Base-by-base conservation (phyloP, 1,140 invertebrate genomes). In the Ceratoteleas bidentatus region DNA sequence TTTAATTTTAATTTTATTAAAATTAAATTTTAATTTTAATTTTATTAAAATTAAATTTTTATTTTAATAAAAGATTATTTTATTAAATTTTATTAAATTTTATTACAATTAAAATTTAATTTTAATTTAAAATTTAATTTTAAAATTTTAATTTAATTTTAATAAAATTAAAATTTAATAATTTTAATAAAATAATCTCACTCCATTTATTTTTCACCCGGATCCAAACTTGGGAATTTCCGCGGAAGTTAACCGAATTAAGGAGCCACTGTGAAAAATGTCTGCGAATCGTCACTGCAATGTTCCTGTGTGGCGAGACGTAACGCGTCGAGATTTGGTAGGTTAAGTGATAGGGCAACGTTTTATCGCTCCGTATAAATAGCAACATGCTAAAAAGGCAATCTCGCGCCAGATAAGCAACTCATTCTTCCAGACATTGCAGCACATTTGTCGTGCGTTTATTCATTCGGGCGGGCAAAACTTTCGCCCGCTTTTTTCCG, bases 331-430 rank as follows among this genome's bases (percentile, higher is more conserved):
- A 76, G 73, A 76, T 76, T 76, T 64, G 54, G 73, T 60, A 14
- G 73, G 40, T 61, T 68, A 76, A 76, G 33, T 76, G 62, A 66
- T 60, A 53, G 73, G 62, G 61, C 62, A 76, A 76, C 62, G 61
- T 49, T 66, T 66, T 52, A 68, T 61, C 62, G n/a, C 73, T 40
- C 11, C 16, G 15, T 52, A 70, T 60, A 60, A 70, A 70, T 52
- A 70, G 40, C 47, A 60, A 60, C 66, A 52, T 15, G 4, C 43
- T 58, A 45, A 69, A 69, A 69, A 69, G 56, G 16, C 66, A 52
- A 60, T 60, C 36, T 60, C 40, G 16, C 40, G 24, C 7, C 47
- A 16, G n/a, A 64, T 65, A 32, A 65, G 6, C 14, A 53, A 53
- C 11, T 53, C 13, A 3, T n/a, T 40, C 14, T 62, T 61, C 32